phyloP scores from a whole-genome alignment of 2,797 vertebrate species.

The Enteromius mattozi region DNA sequence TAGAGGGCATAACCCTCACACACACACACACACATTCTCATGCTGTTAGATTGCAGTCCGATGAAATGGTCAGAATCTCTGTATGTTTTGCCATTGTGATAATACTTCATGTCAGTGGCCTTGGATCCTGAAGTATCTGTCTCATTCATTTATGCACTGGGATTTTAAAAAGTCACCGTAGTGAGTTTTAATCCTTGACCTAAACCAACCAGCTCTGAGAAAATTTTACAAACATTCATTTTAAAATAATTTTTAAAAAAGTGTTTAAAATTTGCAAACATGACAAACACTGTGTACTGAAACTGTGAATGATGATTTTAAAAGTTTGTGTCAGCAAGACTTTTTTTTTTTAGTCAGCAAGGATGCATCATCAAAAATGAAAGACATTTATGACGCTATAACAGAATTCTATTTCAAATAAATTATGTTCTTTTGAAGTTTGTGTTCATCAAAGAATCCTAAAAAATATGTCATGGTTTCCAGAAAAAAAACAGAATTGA shows the following conservation, averaged over 20 bases:
- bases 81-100: not conserved
- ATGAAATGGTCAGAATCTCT: slow-evolving; percentile 7
- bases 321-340: not conserved
- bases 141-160: not conserved
- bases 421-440: not conserved
- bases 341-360: not conserved
- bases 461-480: not conserved
- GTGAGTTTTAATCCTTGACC: not conserved
- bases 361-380: not conserved
- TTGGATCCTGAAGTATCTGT: slow-evolving; percentile 5
- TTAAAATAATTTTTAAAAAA: not conserved
- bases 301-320: not conserved
- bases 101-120: not conserved
- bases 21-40: not conserved
- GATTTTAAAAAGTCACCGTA: not conserved
- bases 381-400: not conserved
- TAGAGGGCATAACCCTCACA: slow-evolving; percentile 18
- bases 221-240: not conserved
- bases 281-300: not conserved
- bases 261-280: not conserved
- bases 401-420: not conserved
- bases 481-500: not conserved
- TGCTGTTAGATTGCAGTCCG: not conserved
- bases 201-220: not conserved
- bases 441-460: not conserved